phyloP scores from a whole-genome alignment of 1,140 invertebrate species.

The Aphelinus certus region DNA sequence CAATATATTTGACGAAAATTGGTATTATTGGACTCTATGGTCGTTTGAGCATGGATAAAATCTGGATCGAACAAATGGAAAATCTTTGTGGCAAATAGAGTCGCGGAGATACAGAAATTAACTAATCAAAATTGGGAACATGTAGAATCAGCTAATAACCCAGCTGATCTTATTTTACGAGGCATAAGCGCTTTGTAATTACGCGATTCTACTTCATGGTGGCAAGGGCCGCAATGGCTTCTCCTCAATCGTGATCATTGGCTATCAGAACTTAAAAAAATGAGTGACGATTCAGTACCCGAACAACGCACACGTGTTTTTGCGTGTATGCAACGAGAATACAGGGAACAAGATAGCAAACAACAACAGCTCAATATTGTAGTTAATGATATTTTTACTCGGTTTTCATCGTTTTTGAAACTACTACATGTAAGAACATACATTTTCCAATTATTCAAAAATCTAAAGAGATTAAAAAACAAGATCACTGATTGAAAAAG shows the following conservation, averaged over 20 bases:
- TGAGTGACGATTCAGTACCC: not conserved
- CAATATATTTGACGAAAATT: conserved; percentile 23
- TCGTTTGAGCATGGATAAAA: conserved; percentile 56
- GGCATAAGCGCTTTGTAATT: conserved; percentile 25
- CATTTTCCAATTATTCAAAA: no score
- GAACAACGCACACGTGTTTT: conserved; percentile 8
- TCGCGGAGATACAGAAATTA: conserved; percentile 22
- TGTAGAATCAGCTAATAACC: conserved; percentile 41
- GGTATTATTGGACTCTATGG: conserved; percentile 57
- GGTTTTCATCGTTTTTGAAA: no score
- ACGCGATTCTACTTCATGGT: conserved; percentile 37
- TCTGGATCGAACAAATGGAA: conserved; percentile 50
- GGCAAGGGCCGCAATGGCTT: conserved; percentile 41
- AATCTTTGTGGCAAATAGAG: conserved; percentile 50
- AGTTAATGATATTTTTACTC: not conserved
- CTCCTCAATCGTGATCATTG: not conserved
- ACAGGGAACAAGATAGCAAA: conserved; percentile 27
- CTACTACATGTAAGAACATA: no score
- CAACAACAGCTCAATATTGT: conserved; percentile 43
- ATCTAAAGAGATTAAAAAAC: no score
- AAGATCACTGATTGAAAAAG: no score
- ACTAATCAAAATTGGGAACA: conserved; percentile 36
- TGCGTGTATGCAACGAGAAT: conserved; percentile 39
- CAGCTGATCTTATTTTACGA: conserved; percentile 44
- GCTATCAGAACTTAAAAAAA: not conserved